A percentile compares a stretch with the other conserved stretches of the same genome.
Evolutionary conservation across 1,140 invertebrate species (phyloP).

Genomic region (Orchesella cincta): DNA sequence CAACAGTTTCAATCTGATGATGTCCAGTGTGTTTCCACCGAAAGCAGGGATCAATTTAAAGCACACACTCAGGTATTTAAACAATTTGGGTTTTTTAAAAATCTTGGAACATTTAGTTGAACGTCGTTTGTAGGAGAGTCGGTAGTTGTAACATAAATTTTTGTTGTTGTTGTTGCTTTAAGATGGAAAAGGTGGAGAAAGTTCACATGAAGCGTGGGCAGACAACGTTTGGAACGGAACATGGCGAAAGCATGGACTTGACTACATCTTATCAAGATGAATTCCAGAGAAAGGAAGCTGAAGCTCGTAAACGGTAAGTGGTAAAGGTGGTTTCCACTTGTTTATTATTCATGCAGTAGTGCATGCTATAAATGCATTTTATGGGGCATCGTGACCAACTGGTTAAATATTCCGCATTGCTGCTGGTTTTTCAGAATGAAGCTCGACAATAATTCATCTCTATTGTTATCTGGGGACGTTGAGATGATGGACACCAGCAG

Average conservation of each 20-base stretch:
- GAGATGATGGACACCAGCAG: neutral
- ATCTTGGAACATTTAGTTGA: too few species aligned
- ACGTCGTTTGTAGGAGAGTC: too few species aligned
- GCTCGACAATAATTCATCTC: neutral
- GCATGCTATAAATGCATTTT: too few species aligned
- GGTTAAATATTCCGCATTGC: too few species aligned
- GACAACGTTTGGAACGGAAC: constrained; percentile 50
- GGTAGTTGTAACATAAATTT: neutral
- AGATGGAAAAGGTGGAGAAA: constrained; percentile 43
- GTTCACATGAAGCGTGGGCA: constrained; percentile 46
- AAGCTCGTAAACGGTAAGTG: constrained; percentile 55
- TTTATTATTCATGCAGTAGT: too few species aligned
- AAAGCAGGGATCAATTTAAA: constrained; percentile 48
- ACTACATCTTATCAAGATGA: constrained; percentile 67
- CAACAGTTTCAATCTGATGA: constrained; percentile 35
- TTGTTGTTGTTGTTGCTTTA: neutral
- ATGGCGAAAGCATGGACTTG: constrained; percentile 59
- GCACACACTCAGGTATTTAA: constrained; percentile 35
- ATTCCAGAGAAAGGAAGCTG: constrained; percentile 67
- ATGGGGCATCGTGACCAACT: too few species aligned
- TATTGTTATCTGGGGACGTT: neutral
- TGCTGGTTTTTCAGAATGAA: constrained; percentile 12
- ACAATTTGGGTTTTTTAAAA: too few species aligned
- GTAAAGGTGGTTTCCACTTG: too few species aligned
- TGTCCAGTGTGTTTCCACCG: constrained; percentile 41